Evolutionary conservation across 2,113 vertebrate species (phyloP).

Genomic region (Scolopax mira): DNA sequence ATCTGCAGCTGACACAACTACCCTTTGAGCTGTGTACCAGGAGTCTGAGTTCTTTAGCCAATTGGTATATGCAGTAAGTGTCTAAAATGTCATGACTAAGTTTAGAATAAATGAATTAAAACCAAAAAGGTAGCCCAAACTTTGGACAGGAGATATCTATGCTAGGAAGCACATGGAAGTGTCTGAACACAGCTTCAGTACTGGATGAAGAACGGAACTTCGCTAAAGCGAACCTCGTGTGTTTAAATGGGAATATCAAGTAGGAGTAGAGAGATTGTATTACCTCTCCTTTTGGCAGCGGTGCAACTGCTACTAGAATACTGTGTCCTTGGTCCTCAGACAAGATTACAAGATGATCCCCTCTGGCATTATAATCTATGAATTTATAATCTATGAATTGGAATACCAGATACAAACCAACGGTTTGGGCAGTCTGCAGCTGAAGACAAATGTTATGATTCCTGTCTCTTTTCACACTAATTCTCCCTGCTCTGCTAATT

Average conservation of each 20-base stretch:
- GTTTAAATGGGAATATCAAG: constrained; percentile 22
- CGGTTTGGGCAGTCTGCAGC: not conserved
- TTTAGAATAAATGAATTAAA: not conserved
- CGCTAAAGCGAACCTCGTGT: accelerated
- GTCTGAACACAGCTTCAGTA: not conserved
- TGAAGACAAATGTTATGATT: not conserved
- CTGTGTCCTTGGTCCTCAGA: constrained; percentile 25
- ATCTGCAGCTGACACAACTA: not conserved
- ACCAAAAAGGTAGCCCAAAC: not conserved
- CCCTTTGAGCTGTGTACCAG: not conserved
- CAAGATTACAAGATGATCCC: not conserved
- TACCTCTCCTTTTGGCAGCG: constrained; percentile 9
- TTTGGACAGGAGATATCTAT: not conserved
- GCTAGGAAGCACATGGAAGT: not conserved
- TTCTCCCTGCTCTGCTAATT: not conserved
- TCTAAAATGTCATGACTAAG: not conserved
- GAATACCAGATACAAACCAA: not conserved
- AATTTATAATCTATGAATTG: constrained; percentile 19
- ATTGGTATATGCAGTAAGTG: accelerated
- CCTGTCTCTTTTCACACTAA: not conserved
- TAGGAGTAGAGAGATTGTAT: constrained; percentile 19
- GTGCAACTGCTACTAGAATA: constrained; percentile 3
- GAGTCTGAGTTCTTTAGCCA: not conserved
- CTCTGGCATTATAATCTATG: not conserved
- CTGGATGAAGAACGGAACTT: not conserved